Conservation (phyloP, 2,113 vertebrate species). For the Sander lucioperca region DNA sequence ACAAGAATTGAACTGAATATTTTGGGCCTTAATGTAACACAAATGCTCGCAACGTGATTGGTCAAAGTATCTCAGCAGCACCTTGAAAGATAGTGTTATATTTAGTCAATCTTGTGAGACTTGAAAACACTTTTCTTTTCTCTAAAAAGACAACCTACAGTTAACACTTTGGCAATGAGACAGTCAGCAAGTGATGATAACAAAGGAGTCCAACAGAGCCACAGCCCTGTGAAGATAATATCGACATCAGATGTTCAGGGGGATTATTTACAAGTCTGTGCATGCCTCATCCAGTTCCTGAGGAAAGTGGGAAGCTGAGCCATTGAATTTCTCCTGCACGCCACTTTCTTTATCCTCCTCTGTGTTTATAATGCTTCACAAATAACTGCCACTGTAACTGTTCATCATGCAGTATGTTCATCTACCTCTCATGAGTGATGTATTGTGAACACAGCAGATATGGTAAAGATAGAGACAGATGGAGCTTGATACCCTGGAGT, state of each 20-base stretch:
- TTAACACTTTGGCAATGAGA: not conserved
- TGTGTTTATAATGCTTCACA: not conserved
- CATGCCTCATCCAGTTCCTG: conserved; percentile 27
- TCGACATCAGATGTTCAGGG: not conserved
- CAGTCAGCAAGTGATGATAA: not conserved
- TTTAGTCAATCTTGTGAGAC: conserved; percentile 17
- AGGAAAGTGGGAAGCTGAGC: not conserved
- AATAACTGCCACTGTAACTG: not conserved
- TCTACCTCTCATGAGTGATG: not conserved
- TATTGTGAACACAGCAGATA: conserved; percentile 11
- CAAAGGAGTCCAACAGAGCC: conserved; percentile 23
- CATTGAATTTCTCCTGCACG: not conserved
- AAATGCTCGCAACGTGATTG: not conserved
- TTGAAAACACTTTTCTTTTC: not conserved
- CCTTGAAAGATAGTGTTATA: conserved; percentile 15
- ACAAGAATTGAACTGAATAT: conserved; percentile 17
- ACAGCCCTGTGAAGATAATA: conserved; percentile 6
- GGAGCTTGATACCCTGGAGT: not conserved
- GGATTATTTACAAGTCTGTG: conserved; percentile 40
- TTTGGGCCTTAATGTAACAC: conserved; percentile 5
- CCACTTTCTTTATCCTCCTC: not conserved
- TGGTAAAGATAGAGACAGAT: conserved; percentile 29
- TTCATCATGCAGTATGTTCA: not conserved
- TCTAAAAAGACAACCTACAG: not conserved
- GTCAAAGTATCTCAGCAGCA: conserved; percentile 15